Conservation (phyloP, 2,797 vertebrate genomes). For the Cossypha heuglini region DNA sequence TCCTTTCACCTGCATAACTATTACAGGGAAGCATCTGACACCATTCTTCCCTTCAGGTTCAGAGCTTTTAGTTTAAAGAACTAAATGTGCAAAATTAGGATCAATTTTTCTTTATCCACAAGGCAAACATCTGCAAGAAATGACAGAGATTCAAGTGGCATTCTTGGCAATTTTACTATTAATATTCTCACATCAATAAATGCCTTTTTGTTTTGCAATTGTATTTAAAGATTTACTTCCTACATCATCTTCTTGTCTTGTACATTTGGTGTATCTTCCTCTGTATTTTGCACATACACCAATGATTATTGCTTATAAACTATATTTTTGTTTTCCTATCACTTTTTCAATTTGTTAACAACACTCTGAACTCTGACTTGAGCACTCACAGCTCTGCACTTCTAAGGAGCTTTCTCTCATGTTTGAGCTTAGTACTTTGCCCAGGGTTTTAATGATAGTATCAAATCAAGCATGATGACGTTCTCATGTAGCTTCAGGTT, state of each 20-base stretch:
- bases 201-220: not conserved
- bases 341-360: not conserved
- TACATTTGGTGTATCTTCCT: not conserved
- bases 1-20: not conserved
- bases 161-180: not conserved
- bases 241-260: not conserved
- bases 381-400: not conserved
- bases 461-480: not conserved
- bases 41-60: not conserved
- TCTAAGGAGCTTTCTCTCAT: not conserved
- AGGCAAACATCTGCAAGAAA: not conserved
- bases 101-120: not conserved
- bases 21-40: not conserved
- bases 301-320: not conserved
- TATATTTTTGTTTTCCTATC: not conserved
- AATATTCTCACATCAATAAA: not conserved
- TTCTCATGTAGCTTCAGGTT: not conserved
- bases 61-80: not conserved
- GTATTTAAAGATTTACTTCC: not conserved
- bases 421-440: not conserved
- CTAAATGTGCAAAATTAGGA: not conserved
- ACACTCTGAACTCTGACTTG: not conserved
- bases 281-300: not conserved
- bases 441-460: not conserved
- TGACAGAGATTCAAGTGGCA: not conserved